Conservation (phyloP, 2,888 invertebrate species). For the Acleris emargana region DNA sequence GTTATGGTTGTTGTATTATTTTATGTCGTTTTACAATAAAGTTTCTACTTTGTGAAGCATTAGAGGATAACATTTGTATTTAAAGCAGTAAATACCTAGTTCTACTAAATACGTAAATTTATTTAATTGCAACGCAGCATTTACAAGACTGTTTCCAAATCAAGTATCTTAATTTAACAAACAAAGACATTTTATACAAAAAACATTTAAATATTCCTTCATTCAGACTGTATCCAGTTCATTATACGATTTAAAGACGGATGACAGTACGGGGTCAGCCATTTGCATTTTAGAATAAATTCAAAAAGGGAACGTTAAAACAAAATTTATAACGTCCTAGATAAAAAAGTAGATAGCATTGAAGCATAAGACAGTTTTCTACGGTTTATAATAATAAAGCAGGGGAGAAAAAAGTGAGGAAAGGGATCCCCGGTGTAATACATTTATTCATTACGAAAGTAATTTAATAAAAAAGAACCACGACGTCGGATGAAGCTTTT, state of each 20-base stretch:
- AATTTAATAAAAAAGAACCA: constrained; percentile 66
- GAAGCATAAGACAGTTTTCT: constrained; percentile 64
- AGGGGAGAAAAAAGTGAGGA: constrained; percentile 61
- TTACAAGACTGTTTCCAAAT: constrained; percentile 4
- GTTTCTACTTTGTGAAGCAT: too few relatives aligned
- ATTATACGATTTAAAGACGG: constrained; percentile 56
- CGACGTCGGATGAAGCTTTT: constrained; percentile 51
- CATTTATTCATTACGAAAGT: constrained; percentile 76
- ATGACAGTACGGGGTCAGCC: constrained; percentile 54
- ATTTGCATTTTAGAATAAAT: constrained; percentile 69
- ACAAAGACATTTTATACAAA: constrained; percentile 29
- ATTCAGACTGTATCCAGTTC: constrained; percentile 53
- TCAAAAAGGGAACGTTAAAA: constrained; percentile 60
- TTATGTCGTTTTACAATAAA: too few relatives aligned
- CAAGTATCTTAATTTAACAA: constrained; percentile 25
- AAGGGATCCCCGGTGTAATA: constrained; percentile 69
- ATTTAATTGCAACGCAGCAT: constrained; percentile 5
- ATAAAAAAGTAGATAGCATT: constrained; percentile 55
- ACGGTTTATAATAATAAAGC: constrained; percentile 70
- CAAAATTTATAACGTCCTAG: constrained; percentile 67
- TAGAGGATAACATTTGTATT: too few relatives aligned
- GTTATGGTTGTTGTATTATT: too few relatives aligned
- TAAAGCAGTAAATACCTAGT: too few relatives aligned
- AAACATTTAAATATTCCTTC: constrained; percentile 40
- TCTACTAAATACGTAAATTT: neutral